Conservation (phyloP, 2,113 vertebrate species). For the Myotis lucifugus region DNA sequence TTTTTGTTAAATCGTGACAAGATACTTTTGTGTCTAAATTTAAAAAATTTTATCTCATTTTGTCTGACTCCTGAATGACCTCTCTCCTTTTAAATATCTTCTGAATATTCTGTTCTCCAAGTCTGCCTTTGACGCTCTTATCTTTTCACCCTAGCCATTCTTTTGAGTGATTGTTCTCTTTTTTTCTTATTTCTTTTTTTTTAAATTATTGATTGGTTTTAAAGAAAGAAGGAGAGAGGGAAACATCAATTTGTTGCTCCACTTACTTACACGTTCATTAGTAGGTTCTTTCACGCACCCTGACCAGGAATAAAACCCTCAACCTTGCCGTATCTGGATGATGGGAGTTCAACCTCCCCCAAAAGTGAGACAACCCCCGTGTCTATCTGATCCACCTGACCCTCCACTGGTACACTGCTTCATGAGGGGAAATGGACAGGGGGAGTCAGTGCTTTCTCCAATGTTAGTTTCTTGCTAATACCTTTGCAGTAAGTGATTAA, state of each 20-base stretch:
- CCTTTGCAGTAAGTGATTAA: background rate
- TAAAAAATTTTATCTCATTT: background rate
- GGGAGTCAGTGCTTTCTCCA: background rate
- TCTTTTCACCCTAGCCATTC: background rate
- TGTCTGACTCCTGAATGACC: background rate
- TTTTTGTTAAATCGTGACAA: background rate
- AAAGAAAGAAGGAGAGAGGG: too few species aligned
- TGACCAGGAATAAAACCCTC: too few species aligned
- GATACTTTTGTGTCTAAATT: background rate
- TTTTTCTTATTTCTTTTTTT: background rate
- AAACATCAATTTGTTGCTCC: too few species aligned
- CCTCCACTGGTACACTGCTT: fast-evolving
- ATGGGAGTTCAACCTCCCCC: background rate
- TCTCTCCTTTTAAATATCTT: background rate
- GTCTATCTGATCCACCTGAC: background rate
- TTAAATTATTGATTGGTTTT: too few species aligned
- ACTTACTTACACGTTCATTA: too few species aligned
- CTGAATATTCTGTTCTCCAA: background rate
- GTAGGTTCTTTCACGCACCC: too few species aligned
- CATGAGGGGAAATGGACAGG: fast-evolving
- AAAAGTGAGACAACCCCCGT: too few species aligned
- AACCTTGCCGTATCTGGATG: too few species aligned
- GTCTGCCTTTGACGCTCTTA: background rate
- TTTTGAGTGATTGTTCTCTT: background rate
- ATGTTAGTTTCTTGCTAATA: background rate